A percentile compares a stretch with the other conserved stretches of the same genome.
phyloP scores from a whole-genome alignment of 2,113 vertebrate genomes.

The Camelus bactrianus region DNA sequence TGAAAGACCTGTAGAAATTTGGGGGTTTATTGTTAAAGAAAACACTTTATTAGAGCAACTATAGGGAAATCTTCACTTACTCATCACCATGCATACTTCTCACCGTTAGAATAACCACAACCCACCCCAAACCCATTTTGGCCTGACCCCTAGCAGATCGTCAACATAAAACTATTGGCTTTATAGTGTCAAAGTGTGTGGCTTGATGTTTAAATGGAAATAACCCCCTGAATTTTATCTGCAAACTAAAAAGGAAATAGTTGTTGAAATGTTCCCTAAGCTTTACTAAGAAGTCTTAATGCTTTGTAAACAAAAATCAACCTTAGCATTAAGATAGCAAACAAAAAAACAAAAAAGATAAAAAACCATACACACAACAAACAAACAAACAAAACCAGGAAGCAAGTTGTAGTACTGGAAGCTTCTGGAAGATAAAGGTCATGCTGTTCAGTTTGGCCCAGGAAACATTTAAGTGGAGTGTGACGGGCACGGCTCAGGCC shows the following conservation, averaged over 20 bases:
- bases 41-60: neutral
- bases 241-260: constrained; percentile 47
- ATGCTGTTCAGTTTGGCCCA: neutral
- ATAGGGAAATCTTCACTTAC: neutral
- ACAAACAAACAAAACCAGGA: neutral
- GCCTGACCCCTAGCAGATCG: neutral
- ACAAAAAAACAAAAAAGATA: neutral
- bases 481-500: neutral
- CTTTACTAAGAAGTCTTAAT: constrained; percentile 16
- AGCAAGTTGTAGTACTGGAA: neutral
- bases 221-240: neutral
- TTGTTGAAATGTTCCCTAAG: neutral
- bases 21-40: neutral
- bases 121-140: neutral
- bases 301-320: constrained; percentile 8
- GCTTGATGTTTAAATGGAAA: constrained; percentile 61
- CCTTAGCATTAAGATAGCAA: neutral
- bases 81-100: neutral
- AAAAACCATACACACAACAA: too few species aligned
- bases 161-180: neutral
- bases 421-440: neutral
- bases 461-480: neutral
- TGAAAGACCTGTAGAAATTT: neutral
- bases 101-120: neutral
- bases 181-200: neutral